A percentile compares a stretch with the other conserved stretches of the same genome.
These are phyloP conservation scores for Clivina fossor DNA, from an alignment of 2,888 invertebrate genomes.

Conservation along the genomic window DNA sequence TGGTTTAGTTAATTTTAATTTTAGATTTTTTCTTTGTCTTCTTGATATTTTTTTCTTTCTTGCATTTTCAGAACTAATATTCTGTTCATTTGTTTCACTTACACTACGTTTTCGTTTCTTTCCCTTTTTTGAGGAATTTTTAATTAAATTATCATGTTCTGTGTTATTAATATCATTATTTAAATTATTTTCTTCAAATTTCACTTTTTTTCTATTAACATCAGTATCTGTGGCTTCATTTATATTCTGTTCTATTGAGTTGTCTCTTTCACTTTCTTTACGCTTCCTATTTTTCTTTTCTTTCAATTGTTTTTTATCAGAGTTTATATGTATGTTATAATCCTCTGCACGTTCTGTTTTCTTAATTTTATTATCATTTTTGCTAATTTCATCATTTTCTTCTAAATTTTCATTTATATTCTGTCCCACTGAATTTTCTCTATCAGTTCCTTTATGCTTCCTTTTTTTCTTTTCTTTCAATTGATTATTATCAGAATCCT, in stretches of 20 bases:
- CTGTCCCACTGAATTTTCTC: conserved; percentile 33
- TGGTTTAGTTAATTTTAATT: conserved; percentile 16
- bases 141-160: too few species aligned
- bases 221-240: conserved; percentile 30
- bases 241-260: conserved; percentile 36
- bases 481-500: conserved; percentile 35
- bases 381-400: conserved; percentile 14
- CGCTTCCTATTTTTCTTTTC: conserved; percentile 43
- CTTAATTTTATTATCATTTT: conserved; percentile 29
- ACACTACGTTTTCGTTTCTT: conserved; percentile 35
- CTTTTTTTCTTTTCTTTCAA: conserved; percentile 39
- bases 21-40: conserved; percentile 30
- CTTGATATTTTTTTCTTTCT: conserved; percentile 17
- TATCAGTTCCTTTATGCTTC: conserved; percentile 33
- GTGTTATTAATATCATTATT: conserved; percentile 44
- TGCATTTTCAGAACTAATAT: conserved; percentile 33
- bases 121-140: conserved; percentile 35
- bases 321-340: conserved; percentile 27
- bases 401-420: background rate
- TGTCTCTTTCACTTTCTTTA: conserved; percentile 33
- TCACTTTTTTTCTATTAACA: conserved; percentile 19
- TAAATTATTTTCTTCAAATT: background rate
- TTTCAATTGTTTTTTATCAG: too few species aligned
- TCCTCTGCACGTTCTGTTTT: conserved; percentile 28
- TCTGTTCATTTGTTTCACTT: conserved; percentile 26